Base-by-base conservation (phyloP, 35 echinoderm and acorn worm genomes). In the Acanthaster planci region DNA sequence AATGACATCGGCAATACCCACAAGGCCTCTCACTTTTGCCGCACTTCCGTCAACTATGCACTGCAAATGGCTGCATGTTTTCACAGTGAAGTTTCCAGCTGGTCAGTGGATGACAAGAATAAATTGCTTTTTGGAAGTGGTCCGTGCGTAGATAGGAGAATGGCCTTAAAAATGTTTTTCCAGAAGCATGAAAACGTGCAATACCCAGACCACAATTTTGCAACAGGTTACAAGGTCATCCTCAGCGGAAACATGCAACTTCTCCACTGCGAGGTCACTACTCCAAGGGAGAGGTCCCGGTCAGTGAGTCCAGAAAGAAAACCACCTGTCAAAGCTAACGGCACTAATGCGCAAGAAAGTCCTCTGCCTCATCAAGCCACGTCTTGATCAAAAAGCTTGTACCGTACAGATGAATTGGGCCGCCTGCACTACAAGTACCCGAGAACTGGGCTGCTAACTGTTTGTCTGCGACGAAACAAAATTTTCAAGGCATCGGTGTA, bases 71-170 rank as follows among this genome's bases (percentile, higher is more conserved):
- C 51, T 6, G 16, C 52, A 30, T 82, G 80, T 57, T 82, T 82
- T 37, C 5, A 58, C 2, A 38, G 34, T 10, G 80, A 82, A 19
- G 14, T 39, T 29, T 35, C 80, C 37, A 7, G 36, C 14, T 82
- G 52, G 30, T 58, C 80, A 36, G 37, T 31, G 1, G 80, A 82
- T 55, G 80, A 57, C 52, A 82, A 82, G 12, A 82, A 82, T 32
- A 82, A 82, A 17, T 15, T 82, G 17, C 29, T 37, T 32, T 50
- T 82, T 30, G 80, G 80, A 37, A 52, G 80, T 53, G 80, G 80
- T 6, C 52, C 80, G 32, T 52, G 51, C 57, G 80, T 82, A 1
- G 52, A 56, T 34, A 31, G 53, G 18, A 56, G 55, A 21, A 82
- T 57, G 27, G 23, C 51, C 7, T 82, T 82, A 26, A 55, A 57